Evolutionary conservation across 2,797 vertebrate species (phyloP).

Genomic region (Perodicticus potto): DNA sequence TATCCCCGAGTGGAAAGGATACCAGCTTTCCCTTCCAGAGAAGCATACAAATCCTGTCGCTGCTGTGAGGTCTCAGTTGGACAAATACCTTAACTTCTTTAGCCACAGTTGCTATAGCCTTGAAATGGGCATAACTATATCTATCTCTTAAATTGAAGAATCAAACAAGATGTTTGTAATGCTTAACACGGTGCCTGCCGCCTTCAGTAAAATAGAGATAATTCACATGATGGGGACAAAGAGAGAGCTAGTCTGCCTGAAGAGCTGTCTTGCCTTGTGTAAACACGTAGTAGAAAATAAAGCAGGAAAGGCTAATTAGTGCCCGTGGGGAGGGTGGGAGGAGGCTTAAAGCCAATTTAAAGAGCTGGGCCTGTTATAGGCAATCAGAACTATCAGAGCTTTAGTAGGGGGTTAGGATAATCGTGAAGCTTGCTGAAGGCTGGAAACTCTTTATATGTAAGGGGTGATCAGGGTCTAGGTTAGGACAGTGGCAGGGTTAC

Average conservation of each 20-base stretch:
- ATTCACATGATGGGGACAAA: neutral
- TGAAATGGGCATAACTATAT: neutral
- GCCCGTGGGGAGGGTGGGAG: neutral
- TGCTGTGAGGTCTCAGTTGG: neutral
- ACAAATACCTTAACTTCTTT: neutral
- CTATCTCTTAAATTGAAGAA: neutral
- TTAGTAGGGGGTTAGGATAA: neutral
- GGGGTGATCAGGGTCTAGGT: neutral
- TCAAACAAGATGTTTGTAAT: slow-evolving; percentile 43
- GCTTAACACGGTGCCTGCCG: neutral
- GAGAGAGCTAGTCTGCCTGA: neutral
- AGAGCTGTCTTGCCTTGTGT: slow-evolving; percentile 1
- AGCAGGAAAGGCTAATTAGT: neutral
- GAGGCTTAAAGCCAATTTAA: slow-evolving; percentile 12
- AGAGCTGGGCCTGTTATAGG: neutral
- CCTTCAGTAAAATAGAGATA: slow-evolving; percentile 35
- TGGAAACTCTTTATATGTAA: neutral
- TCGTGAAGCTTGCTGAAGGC: neutral
- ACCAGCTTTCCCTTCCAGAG: neutral
- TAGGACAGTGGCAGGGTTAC: neutral
- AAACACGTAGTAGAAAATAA: slow-evolving; percentile 38
- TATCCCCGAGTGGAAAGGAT: neutral
- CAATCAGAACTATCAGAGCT: neutral
- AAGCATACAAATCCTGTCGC: neutral
- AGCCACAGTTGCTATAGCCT: neutral